Percentiles rank a stretch among this genome's conserved stretches.
phyloP scores from a whole-genome alignment of 2,113 vertebrate species.

The Porphyrio hochstetteri region DNA sequence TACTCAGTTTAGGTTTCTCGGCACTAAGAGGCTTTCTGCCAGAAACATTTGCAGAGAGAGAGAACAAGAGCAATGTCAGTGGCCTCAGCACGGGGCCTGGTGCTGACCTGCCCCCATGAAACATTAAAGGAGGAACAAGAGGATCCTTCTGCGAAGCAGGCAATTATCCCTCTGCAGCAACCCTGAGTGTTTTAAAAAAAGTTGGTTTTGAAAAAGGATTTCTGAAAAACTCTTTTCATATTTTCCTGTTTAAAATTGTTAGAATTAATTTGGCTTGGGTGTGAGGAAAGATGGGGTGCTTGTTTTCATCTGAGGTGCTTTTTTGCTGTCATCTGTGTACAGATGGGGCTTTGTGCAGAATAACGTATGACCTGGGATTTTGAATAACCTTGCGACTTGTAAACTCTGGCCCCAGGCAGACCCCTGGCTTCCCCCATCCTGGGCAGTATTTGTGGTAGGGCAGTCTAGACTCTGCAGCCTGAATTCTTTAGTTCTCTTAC shows the following conservation, averaged over 20 bases:
- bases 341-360: neutral
- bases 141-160: neutral
- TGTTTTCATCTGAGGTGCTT: neutral
- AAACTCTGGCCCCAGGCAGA: neutral
- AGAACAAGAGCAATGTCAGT: neutral
- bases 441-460: neutral
- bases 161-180: neutral
- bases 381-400: neutral
- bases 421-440: neutral
- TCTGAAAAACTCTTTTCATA: neutral
- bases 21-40: neutral
- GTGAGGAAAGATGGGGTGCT: neutral
- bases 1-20: neutral
- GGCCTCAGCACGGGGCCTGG: neutral
- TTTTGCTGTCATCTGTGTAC: neutral
- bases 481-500: neutral
- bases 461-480: neutral
- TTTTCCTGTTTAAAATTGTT: neutral
- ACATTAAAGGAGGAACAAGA: neutral
- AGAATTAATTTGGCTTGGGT: neutral
- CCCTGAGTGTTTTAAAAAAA: neutral
- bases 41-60: neutral
- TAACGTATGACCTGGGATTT: fast-evolving
- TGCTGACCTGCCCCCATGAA: neutral
- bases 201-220: neutral